phyloP scores from a whole-genome alignment of 2,113 vertebrate genomes.

The Oxygymnocypris stewartii region DNA sequence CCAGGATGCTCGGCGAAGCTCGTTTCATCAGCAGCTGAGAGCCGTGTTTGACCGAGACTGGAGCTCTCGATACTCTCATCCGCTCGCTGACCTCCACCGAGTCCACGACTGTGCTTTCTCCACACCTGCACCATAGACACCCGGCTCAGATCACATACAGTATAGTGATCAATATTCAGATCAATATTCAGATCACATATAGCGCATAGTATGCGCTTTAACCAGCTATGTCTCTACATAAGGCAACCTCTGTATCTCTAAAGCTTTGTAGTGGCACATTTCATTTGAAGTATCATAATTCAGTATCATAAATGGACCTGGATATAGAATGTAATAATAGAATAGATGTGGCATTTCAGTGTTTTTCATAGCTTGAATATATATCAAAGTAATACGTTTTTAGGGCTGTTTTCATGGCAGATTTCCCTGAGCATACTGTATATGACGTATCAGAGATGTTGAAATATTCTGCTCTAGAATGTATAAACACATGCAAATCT shows the following conservation, averaged over 20 bases:
- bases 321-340: not conserved
- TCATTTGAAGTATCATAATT: not conserved
- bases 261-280: not conserved
- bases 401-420: too few relatives aligned
- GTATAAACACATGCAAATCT: not conserved
- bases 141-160: too few relatives aligned
- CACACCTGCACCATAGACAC: not conserved
- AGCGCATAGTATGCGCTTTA: not conserved
- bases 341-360: not conserved
- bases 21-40: conserved; percentile 76
- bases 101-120: conserved; percentile 76
- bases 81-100: conserved; percentile 69
- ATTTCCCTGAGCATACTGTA: too few relatives aligned
- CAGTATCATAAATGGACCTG: too few relatives aligned
- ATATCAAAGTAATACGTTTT: not conserved
- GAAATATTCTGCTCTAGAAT: not conserved
- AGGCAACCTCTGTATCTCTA: not conserved
- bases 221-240: not conserved
- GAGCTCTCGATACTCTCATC: conserved; percentile 78
- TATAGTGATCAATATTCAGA: too few relatives aligned
- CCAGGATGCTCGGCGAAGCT: conserved; percentile 63
- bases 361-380: not conserved
- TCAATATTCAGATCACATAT: accelerated
- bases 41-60: conserved; percentile 85
- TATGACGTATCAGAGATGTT: too few relatives aligned